Base-by-base conservation (phyloP, 2,888 invertebrate genomes). In the Notodonta dromedarius region DNA sequence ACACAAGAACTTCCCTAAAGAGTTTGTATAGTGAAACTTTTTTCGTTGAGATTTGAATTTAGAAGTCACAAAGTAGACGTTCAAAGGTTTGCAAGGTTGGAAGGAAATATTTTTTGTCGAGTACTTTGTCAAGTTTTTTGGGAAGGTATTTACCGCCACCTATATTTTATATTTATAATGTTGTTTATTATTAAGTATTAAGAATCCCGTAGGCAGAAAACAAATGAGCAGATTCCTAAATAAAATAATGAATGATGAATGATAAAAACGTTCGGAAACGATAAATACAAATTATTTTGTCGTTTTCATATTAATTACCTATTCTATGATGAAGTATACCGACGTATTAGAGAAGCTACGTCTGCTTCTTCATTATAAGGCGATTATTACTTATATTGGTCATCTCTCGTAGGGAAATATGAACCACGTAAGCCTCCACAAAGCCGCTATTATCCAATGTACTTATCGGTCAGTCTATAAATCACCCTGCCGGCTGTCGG, bases 401-500 rank as follows among this genome's bases (percentile, higher is more conserved):
- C 24, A 51, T 51, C 51, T 7, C 16, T 16, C 8, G 51, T 3
- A 51, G 11, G 9, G 3, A 9, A 51, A 51, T 24, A 32, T 24
- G 11, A 4, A 11, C 11, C 5, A 51, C 51, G 51, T 24, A 16
- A 24, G 46, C n/a, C 11, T 24, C 16, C 9, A 11, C 11, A 51
- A 75, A 75, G 65, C 72, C 68, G 60, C 24, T 24, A 67, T 35
- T 39, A 16, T 44, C 61, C 42, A 16, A 57, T 44, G 56, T 40
- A 69, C 65, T 67, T 66, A 69, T 4, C 65, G 72, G 72, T 70
- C 73, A 69, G 62, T 69, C 67, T 71, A 82, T 80, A 80, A 79
- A 80, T 79, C 80, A 81, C 74, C n/a, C 40, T 14, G 24, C 14
- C 51, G 46, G 12, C 12, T 35, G 40, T 12, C 42, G 40, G 57